Evolutionary conservation across 2,888 invertebrate species (phyloP), one percentile per base, ranked within the genome.

Genomic region (Pardosa pseudoannulata): DNA sequence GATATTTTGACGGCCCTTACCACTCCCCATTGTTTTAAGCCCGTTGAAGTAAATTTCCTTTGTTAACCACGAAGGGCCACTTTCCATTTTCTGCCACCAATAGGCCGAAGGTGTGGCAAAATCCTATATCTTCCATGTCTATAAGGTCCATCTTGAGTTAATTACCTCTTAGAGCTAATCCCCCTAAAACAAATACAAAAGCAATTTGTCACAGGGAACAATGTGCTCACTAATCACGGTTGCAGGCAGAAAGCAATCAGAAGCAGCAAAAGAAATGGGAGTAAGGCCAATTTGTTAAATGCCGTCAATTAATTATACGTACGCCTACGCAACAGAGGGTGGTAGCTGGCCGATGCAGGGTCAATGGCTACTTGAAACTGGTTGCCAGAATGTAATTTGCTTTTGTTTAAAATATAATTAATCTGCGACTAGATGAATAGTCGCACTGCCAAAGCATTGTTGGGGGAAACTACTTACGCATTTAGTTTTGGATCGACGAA

Each of bases 281-380:
- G 41, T 71, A 46, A 46, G 29, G 39, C 36, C 50, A 78, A 85
- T 85, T 85, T 85, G 76, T 85, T 85, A 85, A 85, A 78, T 78
- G 68, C 65, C 65, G 39, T 79, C 73, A 78, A 67, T 78, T 85
- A 85, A 85, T 85, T 85, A 78, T 50, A 65, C 65, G 41, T 36
- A 36, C 83, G 71, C 83, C 83, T 73, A 85, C 83, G 65, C 78
- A 70, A 23, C 6, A 32, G 68, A 67, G 68, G 73, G 78, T 41
- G 78, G 83, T 36, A 36, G 74, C 32, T 32, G 74, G 11, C 46
- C 16, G 46, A 16, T 11, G 46, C 46, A 46, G 46, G 56, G 56
- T 67, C 67, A 67, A 67, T 67, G 19, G 67, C 67, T 67, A 67
- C 67, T 67, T 67, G 32, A 67, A 32, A 36, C 56, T 32, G 23